These are phyloP conservation scores for Spizella passerina DNA, from an alignment of 2,797 vertebrate species.

Conservation along the genomic window DNA sequence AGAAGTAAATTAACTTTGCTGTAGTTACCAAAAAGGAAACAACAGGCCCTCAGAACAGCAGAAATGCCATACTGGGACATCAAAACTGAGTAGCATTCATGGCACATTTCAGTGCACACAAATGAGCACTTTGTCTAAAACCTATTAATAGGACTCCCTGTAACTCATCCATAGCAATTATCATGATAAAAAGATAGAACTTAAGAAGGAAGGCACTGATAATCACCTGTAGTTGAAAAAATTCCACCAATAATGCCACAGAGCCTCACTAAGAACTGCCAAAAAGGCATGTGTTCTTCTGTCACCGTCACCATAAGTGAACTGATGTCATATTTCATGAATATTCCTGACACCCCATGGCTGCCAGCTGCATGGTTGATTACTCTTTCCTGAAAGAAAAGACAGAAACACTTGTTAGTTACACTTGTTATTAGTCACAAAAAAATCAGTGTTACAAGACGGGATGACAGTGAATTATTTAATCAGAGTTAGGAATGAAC, in stretches of 20 bases:
- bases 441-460: neutral
- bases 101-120: neutral
- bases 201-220: neutral
- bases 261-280: constrained; percentile 95
- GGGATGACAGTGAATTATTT: neutral
- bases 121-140: neutral
- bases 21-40: neutral
- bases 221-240: constrained; percentile 93
- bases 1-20: neutral
- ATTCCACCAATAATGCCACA: constrained; percentile 97
- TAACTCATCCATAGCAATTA: neutral
- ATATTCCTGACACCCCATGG: constrained; percentile 97
- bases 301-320: constrained; percentile 97
- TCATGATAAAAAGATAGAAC: neutral
- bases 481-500: neutral
- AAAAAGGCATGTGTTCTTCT: constrained; percentile 97
- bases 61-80: neutral
- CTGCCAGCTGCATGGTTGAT: constrained; percentile 97
- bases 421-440: neutral
- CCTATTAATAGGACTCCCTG: neutral
- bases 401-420: neutral
- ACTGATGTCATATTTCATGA: constrained; percentile 98
- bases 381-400: constrained; percentile 83
- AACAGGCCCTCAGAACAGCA: neutral
- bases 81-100: neutral